Conservation (phyloP, 2,888 invertebrate genomes). For the Scaptomyza parva region DNA sequence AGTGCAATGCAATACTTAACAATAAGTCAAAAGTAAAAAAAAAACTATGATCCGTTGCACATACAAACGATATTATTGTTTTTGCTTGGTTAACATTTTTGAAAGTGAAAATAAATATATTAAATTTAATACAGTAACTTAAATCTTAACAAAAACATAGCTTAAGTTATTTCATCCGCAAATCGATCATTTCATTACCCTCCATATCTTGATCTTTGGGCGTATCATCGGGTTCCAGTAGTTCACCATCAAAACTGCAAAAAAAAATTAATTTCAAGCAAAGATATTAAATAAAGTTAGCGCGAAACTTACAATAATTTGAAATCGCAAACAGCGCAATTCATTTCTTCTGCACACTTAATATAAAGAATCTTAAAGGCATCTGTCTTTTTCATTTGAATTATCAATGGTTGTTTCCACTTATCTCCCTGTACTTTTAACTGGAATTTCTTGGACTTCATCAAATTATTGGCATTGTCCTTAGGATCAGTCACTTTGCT, state of each 20-base stretch:
- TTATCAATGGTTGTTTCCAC: conserved; percentile 76
- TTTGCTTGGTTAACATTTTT: not conserved
- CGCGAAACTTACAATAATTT: conserved; percentile 56
- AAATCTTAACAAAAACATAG: not conserved
- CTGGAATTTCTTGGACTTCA: conserved; percentile 63
- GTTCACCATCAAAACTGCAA: conserved; percentile 82
- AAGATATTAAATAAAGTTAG: too few relatives aligned
- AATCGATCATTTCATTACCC: conserved; percentile 82
- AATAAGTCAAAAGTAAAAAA: not conserved
- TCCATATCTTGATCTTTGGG: conserved; percentile 81
- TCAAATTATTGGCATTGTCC: conserved; percentile 28
- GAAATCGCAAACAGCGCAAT: conserved; percentile 54
- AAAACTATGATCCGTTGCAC: not conserved
- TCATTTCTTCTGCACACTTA: conserved; percentile 81
- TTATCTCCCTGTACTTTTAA: conserved; percentile 80
- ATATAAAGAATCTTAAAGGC: conserved; percentile 77
- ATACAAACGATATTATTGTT: not conserved
- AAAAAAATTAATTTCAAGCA: not conserved
- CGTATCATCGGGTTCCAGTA: conserved; percentile 71
- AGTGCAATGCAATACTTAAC: not conserved
- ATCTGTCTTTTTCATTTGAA: conserved; percentile 72
- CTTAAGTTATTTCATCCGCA: conserved; percentile 41
- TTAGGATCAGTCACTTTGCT: not conserved
- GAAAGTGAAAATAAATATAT: not conserved
- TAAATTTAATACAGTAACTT: not conserved